phyloP scores from a whole-genome alignment of 2,797 vertebrate species.

The Onychomys torridus region DNA sequence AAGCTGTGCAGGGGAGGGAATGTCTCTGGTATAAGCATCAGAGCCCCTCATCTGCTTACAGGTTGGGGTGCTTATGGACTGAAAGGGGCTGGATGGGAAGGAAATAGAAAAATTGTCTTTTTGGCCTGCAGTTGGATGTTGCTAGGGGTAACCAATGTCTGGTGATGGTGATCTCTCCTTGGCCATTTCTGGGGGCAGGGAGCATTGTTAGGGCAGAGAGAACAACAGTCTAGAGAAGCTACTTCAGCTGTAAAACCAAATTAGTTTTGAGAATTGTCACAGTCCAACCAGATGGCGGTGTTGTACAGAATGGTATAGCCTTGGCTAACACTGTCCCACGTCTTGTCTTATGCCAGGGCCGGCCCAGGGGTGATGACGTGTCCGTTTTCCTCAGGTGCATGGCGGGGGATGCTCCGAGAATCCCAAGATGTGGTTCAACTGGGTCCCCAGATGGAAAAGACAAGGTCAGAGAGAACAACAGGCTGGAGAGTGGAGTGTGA shows the following conservation, averaged over 20 bases:
- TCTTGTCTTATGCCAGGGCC: neutral
- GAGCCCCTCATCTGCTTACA: neutral
- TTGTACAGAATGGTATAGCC: neutral
- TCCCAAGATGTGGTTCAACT: neutral
- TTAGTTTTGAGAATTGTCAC: neutral
- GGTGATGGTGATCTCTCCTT: neutral
- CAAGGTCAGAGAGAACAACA: neutral
- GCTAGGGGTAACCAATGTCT: neutral
- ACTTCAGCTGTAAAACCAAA: neutral
- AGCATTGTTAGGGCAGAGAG: neutral
- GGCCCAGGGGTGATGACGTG: neutral
- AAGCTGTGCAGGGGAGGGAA: neutral
- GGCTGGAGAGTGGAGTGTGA: neutral
- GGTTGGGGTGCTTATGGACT: neutral
- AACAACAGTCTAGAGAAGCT: neutral
- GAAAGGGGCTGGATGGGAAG: neutral
- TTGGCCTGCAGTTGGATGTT: neutral
- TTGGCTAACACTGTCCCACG: neutral
- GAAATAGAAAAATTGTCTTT: neutral
- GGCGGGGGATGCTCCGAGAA: rapidly evolving
- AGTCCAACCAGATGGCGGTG: neutral
- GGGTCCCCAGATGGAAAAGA: neutral
- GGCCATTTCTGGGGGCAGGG: neutral
- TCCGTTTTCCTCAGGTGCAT: neutral
- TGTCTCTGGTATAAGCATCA: neutral